Percentiles rank a stretch among this genome's conserved stretches.
Evolutionary conservation across 2,888 invertebrate genomes (phyloP).

Genomic region (Germaria angustata): DNA sequence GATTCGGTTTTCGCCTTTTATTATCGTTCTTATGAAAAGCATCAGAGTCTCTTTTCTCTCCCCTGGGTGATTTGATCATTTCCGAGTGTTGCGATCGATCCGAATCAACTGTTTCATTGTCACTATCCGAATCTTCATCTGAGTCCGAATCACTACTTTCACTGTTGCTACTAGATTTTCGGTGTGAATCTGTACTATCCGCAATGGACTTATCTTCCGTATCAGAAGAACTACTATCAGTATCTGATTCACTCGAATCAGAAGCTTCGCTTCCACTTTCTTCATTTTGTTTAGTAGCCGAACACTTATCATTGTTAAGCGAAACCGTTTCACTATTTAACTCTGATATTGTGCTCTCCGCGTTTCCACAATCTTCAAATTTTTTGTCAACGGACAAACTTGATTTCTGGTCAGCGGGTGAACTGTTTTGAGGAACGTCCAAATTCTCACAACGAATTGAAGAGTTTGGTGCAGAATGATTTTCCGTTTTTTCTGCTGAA

Average conservation of each 20-base stretch:
- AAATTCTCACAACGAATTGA: neutral
- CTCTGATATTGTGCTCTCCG: neutral
- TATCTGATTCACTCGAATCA: conserved; percentile 66
- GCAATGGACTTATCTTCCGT: conserved; percentile 20
- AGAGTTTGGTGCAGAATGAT: neutral
- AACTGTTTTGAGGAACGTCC: neutral
- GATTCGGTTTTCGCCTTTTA: neutral
- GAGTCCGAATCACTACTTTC: conserved; percentile 3
- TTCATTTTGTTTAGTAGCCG: neutral
- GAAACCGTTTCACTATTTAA: neutral
- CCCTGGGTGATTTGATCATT: neutral
- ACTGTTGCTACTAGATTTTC: neutral
- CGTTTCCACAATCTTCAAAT: neutral
- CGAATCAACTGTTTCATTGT: neutral
- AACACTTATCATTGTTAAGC: neutral
- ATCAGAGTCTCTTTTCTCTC: neutral
- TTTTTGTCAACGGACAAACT: neutral
- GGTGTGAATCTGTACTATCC: neutral
- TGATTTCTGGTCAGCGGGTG: neutral
- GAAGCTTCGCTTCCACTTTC: conserved; percentile 42
- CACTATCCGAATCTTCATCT: neutral
- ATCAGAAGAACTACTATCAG: conserved; percentile 61
- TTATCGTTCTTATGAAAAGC: neutral
- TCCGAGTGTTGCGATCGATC: neutral
- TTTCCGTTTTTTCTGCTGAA: neutral